Evolutionary conservation across 2,888 invertebrate genomes (phyloP).

Genomic region (Spisula subtruncata): DNA sequence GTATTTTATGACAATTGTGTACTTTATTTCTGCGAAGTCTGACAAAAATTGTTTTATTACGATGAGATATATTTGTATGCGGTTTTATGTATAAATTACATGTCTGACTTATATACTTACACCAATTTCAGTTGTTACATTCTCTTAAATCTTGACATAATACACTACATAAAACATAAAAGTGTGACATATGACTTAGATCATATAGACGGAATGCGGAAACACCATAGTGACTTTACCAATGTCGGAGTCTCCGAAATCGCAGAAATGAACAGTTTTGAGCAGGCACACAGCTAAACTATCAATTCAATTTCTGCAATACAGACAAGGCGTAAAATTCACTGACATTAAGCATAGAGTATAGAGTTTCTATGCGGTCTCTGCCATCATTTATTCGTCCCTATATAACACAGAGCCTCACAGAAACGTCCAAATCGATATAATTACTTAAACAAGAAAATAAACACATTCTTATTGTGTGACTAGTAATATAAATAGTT

Average conservation of each 20-base stretch:
- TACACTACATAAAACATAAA: not conserved
- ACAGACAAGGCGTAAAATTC: constrained; percentile 25
- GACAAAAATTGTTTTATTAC: not conserved
- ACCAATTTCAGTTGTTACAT: not conserved
- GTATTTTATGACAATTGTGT: not conserved
- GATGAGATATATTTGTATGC: not conserved
- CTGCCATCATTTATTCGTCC: constrained; percentile 21
- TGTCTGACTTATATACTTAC: not conserved
- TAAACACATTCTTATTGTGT: constrained; percentile 41
- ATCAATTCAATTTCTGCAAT: constrained; percentile 30
- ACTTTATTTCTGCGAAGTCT: not conserved
- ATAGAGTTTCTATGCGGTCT: constrained; percentile 8
- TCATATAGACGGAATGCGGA: not conserved
- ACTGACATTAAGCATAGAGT: constrained; percentile 3
- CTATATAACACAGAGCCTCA: constrained; percentile 30
- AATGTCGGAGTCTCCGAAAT: not conserved
- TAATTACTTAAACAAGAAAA: constrained; percentile 41
- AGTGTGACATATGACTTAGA: not conserved
- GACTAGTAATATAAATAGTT: not conserved
- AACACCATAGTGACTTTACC: not conserved
- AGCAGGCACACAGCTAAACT: not conserved
- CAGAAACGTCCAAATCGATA: constrained; percentile 37
- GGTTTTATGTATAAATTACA: not conserved
- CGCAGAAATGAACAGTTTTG: not conserved
- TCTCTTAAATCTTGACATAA: not conserved